These are phyloP conservation scores for Plutomurus gul DNA, from an alignment of 1,140 invertebrate species.

Conservation along the genomic window DNA sequence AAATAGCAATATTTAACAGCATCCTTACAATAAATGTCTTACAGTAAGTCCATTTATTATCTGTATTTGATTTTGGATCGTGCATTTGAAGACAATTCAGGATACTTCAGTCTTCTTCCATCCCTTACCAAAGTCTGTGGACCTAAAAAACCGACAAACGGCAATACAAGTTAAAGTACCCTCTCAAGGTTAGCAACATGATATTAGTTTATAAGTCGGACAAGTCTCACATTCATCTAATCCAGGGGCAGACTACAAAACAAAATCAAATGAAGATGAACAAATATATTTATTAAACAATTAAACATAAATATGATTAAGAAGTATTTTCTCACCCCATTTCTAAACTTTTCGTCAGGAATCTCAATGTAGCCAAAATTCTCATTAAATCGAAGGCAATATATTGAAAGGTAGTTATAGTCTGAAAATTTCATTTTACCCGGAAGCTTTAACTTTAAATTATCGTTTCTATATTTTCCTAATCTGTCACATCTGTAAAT, in stretches of 20 bases:
- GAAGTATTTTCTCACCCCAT: not conserved
- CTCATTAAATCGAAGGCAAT: slow-evolving; percentile 50
- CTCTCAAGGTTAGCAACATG: not conserved
- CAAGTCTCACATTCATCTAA: not conserved
- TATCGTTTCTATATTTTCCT: slow-evolving; percentile 36
- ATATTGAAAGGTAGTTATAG: slow-evolving; percentile 46
- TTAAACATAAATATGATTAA: not conserved
- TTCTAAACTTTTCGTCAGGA: slow-evolving; percentile 30
- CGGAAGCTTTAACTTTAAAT: slow-evolving; percentile 44
- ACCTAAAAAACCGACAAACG: not conserved
- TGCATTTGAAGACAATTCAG: too few relatives aligned
- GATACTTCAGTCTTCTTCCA: not conserved
- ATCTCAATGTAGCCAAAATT: slow-evolving; percentile 52
- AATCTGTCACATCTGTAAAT: slow-evolving; percentile 40
- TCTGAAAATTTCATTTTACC: slow-evolving; percentile 48
- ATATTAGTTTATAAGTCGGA: not conserved
- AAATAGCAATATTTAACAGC: too few relatives aligned
- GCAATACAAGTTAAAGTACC: not conserved
- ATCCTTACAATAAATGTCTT: too few relatives aligned
- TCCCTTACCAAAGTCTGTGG: not conserved
- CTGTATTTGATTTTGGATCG: too few relatives aligned
- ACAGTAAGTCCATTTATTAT: too few relatives aligned
- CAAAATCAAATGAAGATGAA: not conserved
- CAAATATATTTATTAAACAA: not conserved
- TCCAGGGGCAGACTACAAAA: not conserved